A percentile compares a stretch with the other conserved stretches of the same genome.
phyloP scores from a whole-genome alignment of 2,797 vertebrate genomes.

The Adrianichthys oophorus region DNA sequence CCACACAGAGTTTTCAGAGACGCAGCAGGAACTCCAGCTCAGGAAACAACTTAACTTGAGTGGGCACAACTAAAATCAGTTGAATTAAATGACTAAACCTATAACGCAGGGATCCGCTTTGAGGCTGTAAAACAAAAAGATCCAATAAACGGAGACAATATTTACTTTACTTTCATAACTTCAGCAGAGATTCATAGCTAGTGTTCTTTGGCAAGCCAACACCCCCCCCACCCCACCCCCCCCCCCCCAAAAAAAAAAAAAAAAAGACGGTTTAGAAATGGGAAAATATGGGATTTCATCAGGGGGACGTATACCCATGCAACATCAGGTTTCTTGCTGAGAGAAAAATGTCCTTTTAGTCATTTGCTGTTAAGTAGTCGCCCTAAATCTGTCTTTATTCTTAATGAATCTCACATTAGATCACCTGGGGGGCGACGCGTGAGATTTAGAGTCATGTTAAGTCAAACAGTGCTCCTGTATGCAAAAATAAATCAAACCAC shows the following conservation, averaged over 20 bases:
- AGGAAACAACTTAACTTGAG: conserved; percentile 25
- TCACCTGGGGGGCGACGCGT: conserved; percentile 35
- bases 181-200: no score
- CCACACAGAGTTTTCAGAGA: conserved; percentile 32
- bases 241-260: no score
- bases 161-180: no score
- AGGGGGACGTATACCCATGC: not conserved
- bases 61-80: conserved; percentile 25
- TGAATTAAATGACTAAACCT: conserved; percentile 30
- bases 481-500: conserved; percentile 30
- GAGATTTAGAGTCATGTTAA: conserved; percentile 44
- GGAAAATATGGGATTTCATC: not conserved
- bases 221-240: no score
- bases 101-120: conserved; percentile 28
- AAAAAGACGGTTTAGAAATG: not conserved
- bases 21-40: conserved; percentile 40
- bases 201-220: no score
- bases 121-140: not conserved
- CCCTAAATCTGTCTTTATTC: conserved; percentile 40
- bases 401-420: conserved; percentile 36
- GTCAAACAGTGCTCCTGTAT: conserved; percentile 23
- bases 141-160: not conserved
- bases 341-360: conserved; percentile 15
- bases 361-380: conserved; percentile 12
- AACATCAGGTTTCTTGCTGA: conserved; percentile 9